Conservation (phyloP, 2,113 vertebrate species). For the Limanda limanda region DNA sequence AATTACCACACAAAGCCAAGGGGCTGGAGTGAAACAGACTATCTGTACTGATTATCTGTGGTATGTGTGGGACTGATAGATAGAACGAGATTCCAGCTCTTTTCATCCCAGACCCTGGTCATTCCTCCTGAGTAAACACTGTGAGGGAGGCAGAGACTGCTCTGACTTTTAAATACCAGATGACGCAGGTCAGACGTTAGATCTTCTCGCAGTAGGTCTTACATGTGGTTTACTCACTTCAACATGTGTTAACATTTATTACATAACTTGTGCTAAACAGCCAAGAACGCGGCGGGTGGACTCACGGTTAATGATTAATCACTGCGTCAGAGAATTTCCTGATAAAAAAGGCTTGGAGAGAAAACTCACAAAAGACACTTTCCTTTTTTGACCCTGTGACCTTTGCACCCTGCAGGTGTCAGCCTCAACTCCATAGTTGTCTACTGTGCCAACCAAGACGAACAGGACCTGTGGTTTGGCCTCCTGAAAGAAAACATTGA, state of each 20-base stretch:
- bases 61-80: slow-evolving; percentile 77
- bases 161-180: slow-evolving; percentile 47
- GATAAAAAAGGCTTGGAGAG: background rate
- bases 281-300: slow-evolving; percentile 8
- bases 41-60: slow-evolving; percentile 77
- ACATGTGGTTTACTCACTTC: slow-evolving; percentile 40
- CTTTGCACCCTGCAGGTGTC: slow-evolving; percentile 83
- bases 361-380: slow-evolving; percentile 14
- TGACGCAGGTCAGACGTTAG: slow-evolving; percentile 34
- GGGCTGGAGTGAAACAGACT: slow-evolving; percentile 33
- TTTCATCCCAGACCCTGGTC: slow-evolving; percentile 50
- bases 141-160: slow-evolving; percentile 57
- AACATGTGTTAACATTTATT: slow-evolving; percentile 59
- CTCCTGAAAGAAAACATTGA: slow-evolving; percentile 92
- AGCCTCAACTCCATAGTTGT: slow-evolving; percentile 90
- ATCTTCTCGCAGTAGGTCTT: slow-evolving; percentile 5
- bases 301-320: slow-evolving; percentile 18
- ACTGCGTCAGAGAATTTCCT: background rate
- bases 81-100: slow-evolving; percentile 67
- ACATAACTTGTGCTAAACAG: slow-evolving; percentile 16
- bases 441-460: slow-evolving; percentile 87
- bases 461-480: slow-evolving; percentile 90
- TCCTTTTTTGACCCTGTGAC: slow-evolving; percentile 52
- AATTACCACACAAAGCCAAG: slow-evolving; percentile 56
- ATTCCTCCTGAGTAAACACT: slow-evolving; percentile 64